Evolutionary conservation across 2,888 invertebrate species (phyloP), one percentile per base, ranked within the genome.

Genomic region (Synanthedon vespiformis): DNA sequence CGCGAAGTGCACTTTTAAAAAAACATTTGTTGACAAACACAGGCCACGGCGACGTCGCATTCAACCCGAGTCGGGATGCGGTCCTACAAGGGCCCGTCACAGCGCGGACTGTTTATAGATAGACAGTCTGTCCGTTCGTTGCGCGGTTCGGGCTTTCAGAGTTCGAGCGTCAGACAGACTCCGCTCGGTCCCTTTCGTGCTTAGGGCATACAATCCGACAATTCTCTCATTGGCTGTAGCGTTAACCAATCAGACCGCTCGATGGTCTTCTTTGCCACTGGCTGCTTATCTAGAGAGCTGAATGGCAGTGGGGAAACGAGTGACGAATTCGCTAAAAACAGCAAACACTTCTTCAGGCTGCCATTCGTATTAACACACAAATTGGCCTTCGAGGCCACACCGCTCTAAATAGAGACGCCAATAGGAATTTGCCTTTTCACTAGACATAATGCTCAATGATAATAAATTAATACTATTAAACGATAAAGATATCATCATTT

Each of bases 291-390:
- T 62, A 66, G 67, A 64, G 58, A 59, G 61, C 64, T 68, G 77
- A 71, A 77, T 72, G 71, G 79, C 81, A 77, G 81, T 74, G 83
- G 83, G 81, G 80, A 77, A 77, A 73, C 67, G 62, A 72, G 65
- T 64, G 67, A 71, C 67, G 66, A 77, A 73, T 70, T 83, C 70
- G 66, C 73, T 66, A 68, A 62, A 65, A 61, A 60, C 62, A 58
- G 49, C 51, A 58, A 62, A 60, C 61, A 64, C 68, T 71, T 68
- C 72, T 76, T 65, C 70, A 10, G 34, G 34, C 34, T 68, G 73
- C 73, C 64, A 74, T 74, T 72, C 72, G 70, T 64, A 71, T 72
- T 63, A 10, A 67, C 62, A 67, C 62, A 68, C 67, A 74, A 77
- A 74, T 72, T 79, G 68, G 65, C 61, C 58, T 63, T 59, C 58